Evolutionary conservation across 2,888 invertebrate species (phyloP).

Genomic region (Bellardia pandia): DNA sequence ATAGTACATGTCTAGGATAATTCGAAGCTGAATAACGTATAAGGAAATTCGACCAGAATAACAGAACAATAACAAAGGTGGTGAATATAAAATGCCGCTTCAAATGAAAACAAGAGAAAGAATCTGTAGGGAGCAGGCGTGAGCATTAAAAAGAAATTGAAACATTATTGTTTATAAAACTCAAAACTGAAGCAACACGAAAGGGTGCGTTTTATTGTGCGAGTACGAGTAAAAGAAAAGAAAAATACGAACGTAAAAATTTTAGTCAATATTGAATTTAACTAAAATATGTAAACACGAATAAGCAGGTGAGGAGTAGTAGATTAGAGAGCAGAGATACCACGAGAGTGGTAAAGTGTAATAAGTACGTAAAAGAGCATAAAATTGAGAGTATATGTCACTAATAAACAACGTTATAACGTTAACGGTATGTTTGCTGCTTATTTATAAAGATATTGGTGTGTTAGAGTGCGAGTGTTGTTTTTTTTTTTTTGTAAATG

Average conservation of each 20-base stretch:
- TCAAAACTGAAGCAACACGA: constrained; percentile 36
- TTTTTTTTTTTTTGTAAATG: constrained; percentile 38
- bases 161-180: background rate
- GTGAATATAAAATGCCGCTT: constrained; percentile 63
- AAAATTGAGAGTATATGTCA: background rate
- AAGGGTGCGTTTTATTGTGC: constrained; percentile 54
- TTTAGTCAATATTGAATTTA: constrained; percentile 60
- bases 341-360: background rate
- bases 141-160: constrained; percentile 14
- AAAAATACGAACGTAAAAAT: constrained; percentile 43
- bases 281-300: constrained; percentile 41
- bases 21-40: constrained; percentile 19
- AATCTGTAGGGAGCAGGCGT: constrained; percentile 29
- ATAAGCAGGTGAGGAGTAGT: background rate
- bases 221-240: constrained; percentile 41
- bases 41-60: constrained; percentile 7
- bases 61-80: constrained; percentile 41
- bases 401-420: constrained; percentile 49
- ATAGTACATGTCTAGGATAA: constrained; percentile 24
- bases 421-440: constrained; percentile 23
- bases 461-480: background rate
- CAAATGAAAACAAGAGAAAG: constrained; percentile 8
- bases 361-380: constrained; percentile 5
- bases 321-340: background rate
- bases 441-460: background rate